Conservation (phyloP, 2,888 invertebrate genomes). For the Tyria jacobaeae region DNA sequence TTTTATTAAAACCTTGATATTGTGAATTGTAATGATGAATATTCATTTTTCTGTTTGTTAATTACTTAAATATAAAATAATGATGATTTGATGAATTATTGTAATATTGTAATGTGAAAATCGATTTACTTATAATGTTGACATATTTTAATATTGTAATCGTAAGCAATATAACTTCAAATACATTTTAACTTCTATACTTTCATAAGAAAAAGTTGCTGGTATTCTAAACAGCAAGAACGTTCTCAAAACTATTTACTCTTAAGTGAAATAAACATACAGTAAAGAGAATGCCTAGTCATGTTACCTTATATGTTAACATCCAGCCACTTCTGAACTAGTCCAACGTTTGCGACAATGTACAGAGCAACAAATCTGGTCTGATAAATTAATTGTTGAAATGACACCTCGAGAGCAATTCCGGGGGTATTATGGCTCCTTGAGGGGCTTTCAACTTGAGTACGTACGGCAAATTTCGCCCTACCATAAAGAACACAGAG, state of each 20-base stretch:
- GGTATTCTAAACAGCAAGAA: no score
- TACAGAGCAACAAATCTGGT: slow-evolving; percentile 35
- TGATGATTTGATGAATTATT: no score
- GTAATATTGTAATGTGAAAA: no score
- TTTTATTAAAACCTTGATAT: no score
- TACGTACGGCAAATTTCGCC: slow-evolving; percentile 59
- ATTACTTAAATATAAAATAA: no score
- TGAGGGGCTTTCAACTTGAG: slow-evolving; percentile 52
- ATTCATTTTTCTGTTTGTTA: no score
- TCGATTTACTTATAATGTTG: no score
- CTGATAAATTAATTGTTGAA: slow-evolving; percentile 50
- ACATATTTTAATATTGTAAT: no score
- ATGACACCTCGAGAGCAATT: slow-evolving; percentile 54
- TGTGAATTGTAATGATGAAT: no score
- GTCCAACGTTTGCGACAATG: slow-evolving; percentile 32
- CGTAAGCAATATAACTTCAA: no score
- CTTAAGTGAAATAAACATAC: neutral
- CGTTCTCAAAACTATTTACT: neutral
- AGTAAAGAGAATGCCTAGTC: neutral
- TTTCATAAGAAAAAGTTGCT: no score
- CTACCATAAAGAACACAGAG: slow-evolving; percentile 45
- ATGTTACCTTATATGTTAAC: slow-evolving; percentile 8
- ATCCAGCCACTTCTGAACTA: slow-evolving; percentile 11
- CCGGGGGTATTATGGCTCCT: slow-evolving; percentile 51
- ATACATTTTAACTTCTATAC: no score